A percentile compares a stretch with the other conserved stretches of the same genome.
Evolutionary conservation across 2,888 invertebrate species (phyloP).

Genomic region (Epirrita christyi): DNA sequence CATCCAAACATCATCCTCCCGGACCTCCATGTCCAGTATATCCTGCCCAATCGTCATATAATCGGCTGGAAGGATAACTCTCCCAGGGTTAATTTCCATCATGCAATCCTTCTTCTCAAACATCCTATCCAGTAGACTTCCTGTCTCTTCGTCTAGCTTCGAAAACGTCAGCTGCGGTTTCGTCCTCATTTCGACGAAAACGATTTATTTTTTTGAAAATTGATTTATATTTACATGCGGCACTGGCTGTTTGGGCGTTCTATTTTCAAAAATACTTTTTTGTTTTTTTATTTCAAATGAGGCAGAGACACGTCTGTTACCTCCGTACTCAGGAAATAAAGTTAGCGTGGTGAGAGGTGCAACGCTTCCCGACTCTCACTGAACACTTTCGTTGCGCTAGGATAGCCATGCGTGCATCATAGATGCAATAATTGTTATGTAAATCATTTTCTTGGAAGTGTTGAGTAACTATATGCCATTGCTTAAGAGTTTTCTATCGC

Average conservation of each 20-base stretch:
- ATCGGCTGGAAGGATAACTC: slow-evolving; percentile 88
- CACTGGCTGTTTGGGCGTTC: slow-evolving; percentile 22
- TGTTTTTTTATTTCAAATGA: slow-evolving; percentile 14
- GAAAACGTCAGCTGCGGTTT: slow-evolving; percentile 79
- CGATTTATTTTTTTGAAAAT: slow-evolving; percentile 12
- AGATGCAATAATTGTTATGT: slow-evolving; percentile 20
- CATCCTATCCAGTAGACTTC: slow-evolving; percentile 86
- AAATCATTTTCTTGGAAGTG: slow-evolving; percentile 17
- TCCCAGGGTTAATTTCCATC: slow-evolving; percentile 89
- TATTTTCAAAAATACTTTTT: slow-evolving; percentile 7
- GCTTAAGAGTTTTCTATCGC: background rate
- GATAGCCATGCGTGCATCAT: slow-evolving; percentile 28
- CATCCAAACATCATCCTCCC: slow-evolving; percentile 92
- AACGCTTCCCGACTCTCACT: slow-evolving; percentile 61
- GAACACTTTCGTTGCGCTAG: slow-evolving; percentile 28
- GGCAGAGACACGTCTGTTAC: slow-evolving; percentile 25
- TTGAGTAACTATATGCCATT: slow-evolving; percentile 15
- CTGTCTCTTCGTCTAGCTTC: slow-evolving; percentile 85
- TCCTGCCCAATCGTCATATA: slow-evolving; percentile 88
- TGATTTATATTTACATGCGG: slow-evolving; percentile 7
- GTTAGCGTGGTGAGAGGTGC: slow-evolving; percentile 3
- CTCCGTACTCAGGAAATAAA: slow-evolving; percentile 31
- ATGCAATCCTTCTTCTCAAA: slow-evolving; percentile 89
- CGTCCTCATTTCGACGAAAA: slow-evolving; percentile 60
- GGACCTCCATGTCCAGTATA: slow-evolving; percentile 89